These are phyloP conservation scores for Ypsolopha scabrella DNA, from an alignment of 2,888 invertebrate species.

Conservation along the genomic window DNA sequence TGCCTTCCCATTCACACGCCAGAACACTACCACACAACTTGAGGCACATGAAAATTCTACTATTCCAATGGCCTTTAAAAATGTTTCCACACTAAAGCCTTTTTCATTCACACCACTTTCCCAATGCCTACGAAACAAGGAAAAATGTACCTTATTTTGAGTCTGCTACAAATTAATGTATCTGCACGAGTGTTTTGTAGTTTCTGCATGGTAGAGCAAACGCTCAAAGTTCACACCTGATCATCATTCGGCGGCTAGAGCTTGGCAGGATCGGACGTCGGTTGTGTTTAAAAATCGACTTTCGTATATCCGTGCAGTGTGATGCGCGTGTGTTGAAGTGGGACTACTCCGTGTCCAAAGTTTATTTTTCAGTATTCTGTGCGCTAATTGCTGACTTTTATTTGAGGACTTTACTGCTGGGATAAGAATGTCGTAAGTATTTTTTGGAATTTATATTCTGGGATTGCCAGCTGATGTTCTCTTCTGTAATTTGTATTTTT, in stretches of 20 bases:
- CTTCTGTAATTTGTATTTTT: too few species aligned
- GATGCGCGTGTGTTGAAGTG: constrained; percentile 28
- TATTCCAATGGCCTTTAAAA: too few species aligned
- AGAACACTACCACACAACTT: constrained; percentile 9
- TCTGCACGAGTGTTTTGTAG: too few species aligned
- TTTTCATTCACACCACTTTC: too few species aligned
- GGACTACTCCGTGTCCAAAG: constrained; percentile 27
- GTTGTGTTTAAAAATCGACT: neutral
- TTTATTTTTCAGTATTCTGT: constrained; percentile 36
- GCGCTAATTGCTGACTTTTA: constrained; percentile 24
- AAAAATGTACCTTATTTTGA: too few species aligned
- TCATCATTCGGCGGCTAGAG: neutral
- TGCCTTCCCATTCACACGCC: constrained; percentile 18
- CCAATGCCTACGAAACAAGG: too few species aligned
- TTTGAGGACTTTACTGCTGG: constrained; percentile 28
- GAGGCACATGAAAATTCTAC: too few species aligned
- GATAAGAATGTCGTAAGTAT: constrained; percentile 42
- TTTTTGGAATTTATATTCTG: constrained; percentile 15
- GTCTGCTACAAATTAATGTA: too few species aligned
- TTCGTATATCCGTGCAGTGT: neutral
- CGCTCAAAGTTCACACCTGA: constrained; percentile 2
- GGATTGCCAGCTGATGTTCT: neutral
- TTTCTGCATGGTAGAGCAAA: neutral
- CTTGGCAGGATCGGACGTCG: neutral
- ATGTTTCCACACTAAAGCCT: too few species aligned